phyloP scores from a whole-genome alignment of 1,140 invertebrate species.

The Rhynchophorus ferrugineus region DNA sequence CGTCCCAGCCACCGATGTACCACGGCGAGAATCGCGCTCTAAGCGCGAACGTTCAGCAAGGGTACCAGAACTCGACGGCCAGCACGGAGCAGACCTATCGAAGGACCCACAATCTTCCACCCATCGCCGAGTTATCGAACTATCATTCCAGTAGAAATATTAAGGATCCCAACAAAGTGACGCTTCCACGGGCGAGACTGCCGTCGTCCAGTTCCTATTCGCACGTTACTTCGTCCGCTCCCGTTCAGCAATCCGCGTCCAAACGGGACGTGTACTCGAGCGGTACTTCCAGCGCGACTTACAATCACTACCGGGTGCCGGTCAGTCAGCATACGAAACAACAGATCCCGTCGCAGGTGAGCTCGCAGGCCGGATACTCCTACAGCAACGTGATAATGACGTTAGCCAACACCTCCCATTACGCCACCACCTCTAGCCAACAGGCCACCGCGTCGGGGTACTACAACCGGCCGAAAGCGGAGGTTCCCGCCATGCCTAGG shows the following conservation, averaged over 20 bases:
- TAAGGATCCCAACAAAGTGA: constrained; percentile 31
- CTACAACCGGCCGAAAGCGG: not conserved
- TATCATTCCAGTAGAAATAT: constrained; percentile 42
- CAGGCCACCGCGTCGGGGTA: no score
- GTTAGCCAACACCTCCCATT: constrained; percentile 20
- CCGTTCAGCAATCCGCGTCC: not conserved
- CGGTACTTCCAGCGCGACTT: not conserved
- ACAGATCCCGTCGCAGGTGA: constrained; percentile 2
- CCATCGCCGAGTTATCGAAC: constrained; percentile 44
- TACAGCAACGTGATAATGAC: constrained; percentile 29
- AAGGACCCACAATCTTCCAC: constrained; percentile 47
- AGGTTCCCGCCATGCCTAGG: constrained; percentile 5
- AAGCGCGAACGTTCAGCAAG: constrained; percentile 2
- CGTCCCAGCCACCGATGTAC: not conserved
- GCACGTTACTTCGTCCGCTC: not conserved
- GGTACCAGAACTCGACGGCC: constrained; percentile 3
- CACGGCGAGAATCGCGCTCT: constrained; percentile 1
- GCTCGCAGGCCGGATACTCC: constrained; percentile 21
- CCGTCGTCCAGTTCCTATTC: constrained; percentile 12
- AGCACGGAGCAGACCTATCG: constrained; percentile 13
- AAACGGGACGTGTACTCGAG: not conserved
- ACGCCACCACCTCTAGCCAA: not conserved
- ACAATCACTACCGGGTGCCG: constrained; percentile 1
- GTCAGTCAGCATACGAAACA: constrained; percentile 17
- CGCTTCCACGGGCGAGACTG: constrained; percentile 15